Percentiles rank a stretch among this genome's conserved stretches.
Conservation (phyloP, 2,797 vertebrate species). For the Microhierax caerulescens region DNA sequence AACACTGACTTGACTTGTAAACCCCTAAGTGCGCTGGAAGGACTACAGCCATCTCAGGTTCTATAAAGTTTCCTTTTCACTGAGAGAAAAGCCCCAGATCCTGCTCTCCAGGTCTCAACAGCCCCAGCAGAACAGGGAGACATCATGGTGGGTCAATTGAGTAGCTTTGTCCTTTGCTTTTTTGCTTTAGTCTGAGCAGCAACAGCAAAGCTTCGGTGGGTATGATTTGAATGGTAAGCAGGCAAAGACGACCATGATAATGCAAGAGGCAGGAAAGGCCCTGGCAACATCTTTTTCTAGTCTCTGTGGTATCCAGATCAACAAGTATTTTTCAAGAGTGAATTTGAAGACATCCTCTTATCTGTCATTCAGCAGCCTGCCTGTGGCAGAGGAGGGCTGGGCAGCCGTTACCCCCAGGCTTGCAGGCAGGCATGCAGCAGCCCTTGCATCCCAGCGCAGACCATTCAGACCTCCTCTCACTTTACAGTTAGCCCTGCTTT, state of each 20-base stretch:
- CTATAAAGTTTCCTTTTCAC: neutral
- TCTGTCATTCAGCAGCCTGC: neutral
- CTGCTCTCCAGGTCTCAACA: neutral
- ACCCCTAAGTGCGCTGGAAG: fast-evolving
- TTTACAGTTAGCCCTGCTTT: neutral
- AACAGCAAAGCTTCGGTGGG: neutral
- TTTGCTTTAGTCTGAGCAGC: neutral
- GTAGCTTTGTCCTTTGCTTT: neutral
- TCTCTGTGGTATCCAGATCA: neutral
- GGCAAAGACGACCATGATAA: neutral
- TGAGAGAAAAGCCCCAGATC: fast-evolving
- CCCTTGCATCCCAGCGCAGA: fast-evolving
- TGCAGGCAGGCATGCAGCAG: neutral
- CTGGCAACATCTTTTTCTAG: neutral
- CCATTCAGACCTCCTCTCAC: neutral
- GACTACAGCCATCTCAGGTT: neutral
- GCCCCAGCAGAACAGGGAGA: neutral
- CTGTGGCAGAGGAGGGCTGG: neutral
- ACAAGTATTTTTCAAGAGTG: neutral
- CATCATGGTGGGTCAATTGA: fast-evolving
- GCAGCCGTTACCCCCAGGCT: neutral
- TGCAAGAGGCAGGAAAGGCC: neutral
- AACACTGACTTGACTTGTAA: neutral
- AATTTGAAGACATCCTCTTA: neutral
- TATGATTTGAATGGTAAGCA: neutral